A percentile compares a stretch with the other conserved stretches of the same genome.
Evolutionary conservation across 2,888 invertebrate species (phyloP).

Genomic region (Ceramica pisi): DNA sequence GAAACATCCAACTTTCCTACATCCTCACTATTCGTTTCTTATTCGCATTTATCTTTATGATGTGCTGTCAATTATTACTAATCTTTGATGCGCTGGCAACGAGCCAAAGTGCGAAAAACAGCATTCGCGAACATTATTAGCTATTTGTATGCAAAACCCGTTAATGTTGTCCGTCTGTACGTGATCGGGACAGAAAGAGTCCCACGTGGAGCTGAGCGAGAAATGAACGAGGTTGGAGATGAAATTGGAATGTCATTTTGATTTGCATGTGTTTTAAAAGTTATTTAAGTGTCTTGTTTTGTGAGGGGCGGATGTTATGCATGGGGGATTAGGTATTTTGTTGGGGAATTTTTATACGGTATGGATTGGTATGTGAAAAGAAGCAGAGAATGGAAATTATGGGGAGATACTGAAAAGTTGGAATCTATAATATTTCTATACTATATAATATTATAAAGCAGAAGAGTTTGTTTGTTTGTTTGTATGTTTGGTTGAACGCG

Average conservation of each 20-base stretch:
- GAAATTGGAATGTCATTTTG: slow-evolving; percentile 51
- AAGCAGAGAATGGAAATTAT: neutral
- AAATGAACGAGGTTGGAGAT: slow-evolving; percentile 42
- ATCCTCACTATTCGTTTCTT: slow-evolving; percentile 46
- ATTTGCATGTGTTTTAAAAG: slow-evolving; percentile 33
- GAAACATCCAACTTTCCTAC: slow-evolving; percentile 35
- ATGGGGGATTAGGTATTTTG: neutral
- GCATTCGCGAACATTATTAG: slow-evolving; percentile 67
- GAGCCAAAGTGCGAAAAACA: slow-evolving; percentile 77
- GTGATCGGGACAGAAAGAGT: slow-evolving; percentile 50
- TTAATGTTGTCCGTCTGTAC: slow-evolving; percentile 53
- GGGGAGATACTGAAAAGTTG: too few species aligned
- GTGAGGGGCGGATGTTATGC: neutral
- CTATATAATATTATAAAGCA: too few species aligned
- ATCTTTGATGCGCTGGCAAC: slow-evolving; percentile 78
- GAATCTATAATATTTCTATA: too few species aligned
- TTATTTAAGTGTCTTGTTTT: slow-evolving; percentile 10
- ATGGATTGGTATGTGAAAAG: neutral
- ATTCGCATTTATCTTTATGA: slow-evolving; percentile 73
- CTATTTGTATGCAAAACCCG: slow-evolving; percentile 76
- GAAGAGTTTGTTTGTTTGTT: too few species aligned
- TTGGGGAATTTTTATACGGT: neutral
- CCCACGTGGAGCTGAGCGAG: slow-evolving; percentile 38
- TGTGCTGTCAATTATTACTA: slow-evolving; percentile 78
- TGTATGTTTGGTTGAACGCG: too few species aligned